Conservation (phyloP, 2,888 invertebrate genomes). For the Meiosimyza platycephala region DNA sequence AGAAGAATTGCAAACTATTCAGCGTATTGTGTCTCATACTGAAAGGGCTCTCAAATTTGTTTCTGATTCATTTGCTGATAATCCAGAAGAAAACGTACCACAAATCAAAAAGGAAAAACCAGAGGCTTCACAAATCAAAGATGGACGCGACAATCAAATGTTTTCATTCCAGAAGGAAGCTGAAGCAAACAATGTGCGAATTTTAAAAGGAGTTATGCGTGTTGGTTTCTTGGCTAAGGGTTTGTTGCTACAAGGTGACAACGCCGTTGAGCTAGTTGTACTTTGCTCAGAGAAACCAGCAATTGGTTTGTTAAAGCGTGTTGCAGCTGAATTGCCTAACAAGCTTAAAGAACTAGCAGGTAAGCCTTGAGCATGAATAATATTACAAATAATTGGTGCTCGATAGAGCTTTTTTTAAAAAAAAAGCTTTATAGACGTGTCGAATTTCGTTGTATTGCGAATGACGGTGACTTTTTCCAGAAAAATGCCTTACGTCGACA, state of each 20-base stretch:
- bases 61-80: conserved; percentile 86
- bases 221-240: conserved; percentile 91
- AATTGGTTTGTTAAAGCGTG: conserved; percentile 84
- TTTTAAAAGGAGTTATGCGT: conserved; percentile 96
- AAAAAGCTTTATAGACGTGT: conserved; percentile 36
- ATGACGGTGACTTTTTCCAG: conserved; percentile 60
- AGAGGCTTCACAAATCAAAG: conserved; percentile 70
- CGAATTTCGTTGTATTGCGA: conserved; percentile 18
- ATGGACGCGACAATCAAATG: conserved; percentile 85
- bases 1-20: conserved; percentile 87
- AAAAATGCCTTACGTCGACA: conserved; percentile 57
- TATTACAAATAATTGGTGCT: conserved; percentile 13
- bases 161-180: conserved; percentile 79
- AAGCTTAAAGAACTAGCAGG: conserved; percentile 80
- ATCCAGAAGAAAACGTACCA: conserved; percentile 53
- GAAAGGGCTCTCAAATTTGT: conserved; percentile 95
- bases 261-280: conserved; percentile 91
- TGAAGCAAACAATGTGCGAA: conserved; percentile 73
- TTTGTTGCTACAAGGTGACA: conserved; percentile 89
- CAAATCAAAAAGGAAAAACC: conserved; percentile 61
- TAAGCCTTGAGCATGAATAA: conserved; percentile 65
- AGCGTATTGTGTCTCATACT: conserved; percentile 91
- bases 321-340: conserved; percentile 84
- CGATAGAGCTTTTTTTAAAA: conserved; percentile 34
- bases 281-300: conserved; percentile 96